Evolutionary conservation across 1,140 invertebrate species (phyloP), one percentile per base, ranked within the genome.

Genomic region (Leptinotarsa undecemlineata): DNA sequence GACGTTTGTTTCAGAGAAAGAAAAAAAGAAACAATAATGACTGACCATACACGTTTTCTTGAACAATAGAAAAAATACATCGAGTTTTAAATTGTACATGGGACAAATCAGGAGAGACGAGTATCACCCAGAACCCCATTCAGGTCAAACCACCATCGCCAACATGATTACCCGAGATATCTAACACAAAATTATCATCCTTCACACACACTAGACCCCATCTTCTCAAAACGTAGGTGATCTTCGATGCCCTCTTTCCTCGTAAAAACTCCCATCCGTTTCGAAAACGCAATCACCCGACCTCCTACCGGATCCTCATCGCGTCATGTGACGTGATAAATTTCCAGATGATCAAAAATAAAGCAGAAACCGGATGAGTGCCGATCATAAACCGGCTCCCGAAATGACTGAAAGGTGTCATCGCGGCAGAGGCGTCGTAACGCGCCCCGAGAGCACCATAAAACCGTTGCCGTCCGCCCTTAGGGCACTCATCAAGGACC

Each of bases 401-500:
- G 51, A 69, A 77, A 73, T 76, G 78, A 78, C 78, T 73, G 74
- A 79, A 70, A 77, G 78, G 74, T 76, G 74, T 79, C 76, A 79
- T 77, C 73, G 72, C 63, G 63, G 67, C 72, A 66, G 71, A 57
- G 71, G 76, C 73, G 48, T 73, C 67, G 66, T 76, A 78, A 80
- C 70, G 75, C 75, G 73, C 76, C 75, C 73, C 76, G 33, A 48
- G 78, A 78, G 78, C 48, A 74, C 68, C 77, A 74, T 80, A 80
- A 80, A 80, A 75, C 73, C 71, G 76, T 66, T 80, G 73, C 51
- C 17, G 51, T 75, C 77, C 78, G 78, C 77, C 78, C 77, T 72
- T 66, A 66, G 75, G 75, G 74, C 75, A 73, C 69, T 78, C 78
- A 80, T 80, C 77, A 76, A 73, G 68, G 66, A 48, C 74, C 69